Evolutionary conservation across 2,113 vertebrate species (phyloP).

Genomic region (Poecilia latipinna): DNA sequence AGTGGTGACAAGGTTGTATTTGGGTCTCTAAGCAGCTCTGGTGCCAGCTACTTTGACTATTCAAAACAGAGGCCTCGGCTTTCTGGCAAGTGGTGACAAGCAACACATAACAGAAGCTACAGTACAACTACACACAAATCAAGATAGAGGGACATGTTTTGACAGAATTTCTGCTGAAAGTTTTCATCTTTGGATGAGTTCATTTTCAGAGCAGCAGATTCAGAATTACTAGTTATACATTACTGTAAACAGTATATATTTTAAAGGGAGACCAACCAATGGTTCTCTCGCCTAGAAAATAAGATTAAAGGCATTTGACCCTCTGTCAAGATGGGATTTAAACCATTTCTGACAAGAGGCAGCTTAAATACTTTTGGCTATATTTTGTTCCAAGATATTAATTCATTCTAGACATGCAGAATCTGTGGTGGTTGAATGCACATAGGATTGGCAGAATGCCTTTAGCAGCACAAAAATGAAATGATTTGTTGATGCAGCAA

Average conservation of each 20-base stretch:
- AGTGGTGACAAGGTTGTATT: conserved; percentile 38
- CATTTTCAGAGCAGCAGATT: not conserved
- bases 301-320: not conserved
- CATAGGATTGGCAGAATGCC: not conserved
- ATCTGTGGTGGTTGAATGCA: not conserved
- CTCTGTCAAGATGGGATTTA: not conserved
- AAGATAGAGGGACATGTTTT: not conserved
- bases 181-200: not conserved
- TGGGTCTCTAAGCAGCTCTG: conserved; percentile 38
- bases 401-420: too few relatives aligned
- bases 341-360: not conserved
- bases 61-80: conserved; percentile 64
- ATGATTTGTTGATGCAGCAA: not conserved
- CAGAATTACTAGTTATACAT: not conserved
- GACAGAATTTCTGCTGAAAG: conserved; percentile 4
- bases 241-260: not conserved
- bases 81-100: conserved; percentile 30
- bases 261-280: not conserved
- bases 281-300: not conserved
- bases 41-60: conserved; percentile 69
- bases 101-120: conserved; percentile 10
- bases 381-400: too few relatives aligned
- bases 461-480: not conserved
- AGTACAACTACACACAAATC: conserved; percentile 27
- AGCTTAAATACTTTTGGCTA: too few relatives aligned